Percentiles rank a stretch among this genome's conserved stretches.
Evolutionary conservation across 1,140 invertebrate genomes (phyloP).

Genomic region (Heliconius nattereri): DNA sequence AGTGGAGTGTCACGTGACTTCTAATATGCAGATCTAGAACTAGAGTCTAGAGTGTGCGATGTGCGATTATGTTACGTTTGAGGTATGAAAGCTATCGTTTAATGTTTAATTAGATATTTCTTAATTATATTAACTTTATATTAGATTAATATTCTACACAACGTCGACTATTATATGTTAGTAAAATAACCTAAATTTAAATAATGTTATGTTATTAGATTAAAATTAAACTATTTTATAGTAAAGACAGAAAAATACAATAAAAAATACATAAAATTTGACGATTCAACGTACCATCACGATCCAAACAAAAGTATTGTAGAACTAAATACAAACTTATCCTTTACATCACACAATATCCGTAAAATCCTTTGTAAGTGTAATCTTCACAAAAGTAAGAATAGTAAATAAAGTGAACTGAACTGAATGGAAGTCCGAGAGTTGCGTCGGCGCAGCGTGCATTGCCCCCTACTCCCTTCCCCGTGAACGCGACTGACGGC

Average conservation of each 20-base stretch:
- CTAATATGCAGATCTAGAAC: constrained; percentile 39
- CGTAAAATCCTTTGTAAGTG: background rate
- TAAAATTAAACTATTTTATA: background rate
- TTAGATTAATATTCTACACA: background rate
- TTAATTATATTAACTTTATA: background rate
- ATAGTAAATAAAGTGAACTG: constrained; percentile 68
- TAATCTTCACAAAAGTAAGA: constrained; percentile 30
- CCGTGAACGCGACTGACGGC: constrained; percentile 75
- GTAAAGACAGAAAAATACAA: background rate
- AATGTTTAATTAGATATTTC: background rate
- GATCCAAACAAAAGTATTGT: background rate
- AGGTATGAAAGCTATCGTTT: background rate
- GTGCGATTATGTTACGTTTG: background rate
- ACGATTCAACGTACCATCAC: constrained; percentile 3
- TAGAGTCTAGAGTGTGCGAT: background rate
- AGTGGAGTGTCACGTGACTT: constrained; percentile 49
- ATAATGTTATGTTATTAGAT: background rate
- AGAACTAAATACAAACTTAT: background rate
- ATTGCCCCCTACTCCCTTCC: constrained; percentile 63
- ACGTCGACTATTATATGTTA: too few species aligned
- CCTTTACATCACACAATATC: background rate
- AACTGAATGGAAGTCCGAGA: constrained; percentile 71
- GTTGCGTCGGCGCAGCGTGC: constrained; percentile 74
- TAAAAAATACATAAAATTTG: background rate
- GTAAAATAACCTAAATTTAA: too few species aligned